Evolutionary conservation across 1,140 invertebrate genomes (phyloP).

Genomic region (Apolygus lucorum): DNA sequence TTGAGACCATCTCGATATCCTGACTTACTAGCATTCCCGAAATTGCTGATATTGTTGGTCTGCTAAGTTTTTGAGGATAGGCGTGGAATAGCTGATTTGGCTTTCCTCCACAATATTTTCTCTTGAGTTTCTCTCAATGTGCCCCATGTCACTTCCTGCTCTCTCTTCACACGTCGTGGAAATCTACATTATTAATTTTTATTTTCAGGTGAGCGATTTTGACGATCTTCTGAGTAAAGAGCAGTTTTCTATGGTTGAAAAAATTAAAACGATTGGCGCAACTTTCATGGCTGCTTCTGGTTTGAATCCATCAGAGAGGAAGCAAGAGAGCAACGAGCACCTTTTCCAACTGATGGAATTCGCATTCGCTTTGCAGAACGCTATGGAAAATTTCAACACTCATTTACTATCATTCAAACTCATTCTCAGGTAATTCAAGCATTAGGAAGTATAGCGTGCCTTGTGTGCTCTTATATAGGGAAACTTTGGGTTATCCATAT

Average conservation of each 20-base stretch:
- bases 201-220: constrained; percentile 65
- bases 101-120: no score
- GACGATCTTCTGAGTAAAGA: constrained; percentile 77
- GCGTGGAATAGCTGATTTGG: no score
- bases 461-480: no score
- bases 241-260: constrained; percentile 84
- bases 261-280: constrained; percentile 96
- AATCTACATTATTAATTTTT: constrained; percentile 31
- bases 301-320: constrained; percentile 53
- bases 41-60: no score
- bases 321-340: constrained; percentile 47
- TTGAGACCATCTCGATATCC: no score
- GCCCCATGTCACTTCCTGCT: not conserved
- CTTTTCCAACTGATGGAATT: constrained; percentile 82
- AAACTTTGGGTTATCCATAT: no score
- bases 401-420: constrained; percentile 83
- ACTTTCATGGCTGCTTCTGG: constrained; percentile 97
- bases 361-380: constrained; percentile 74
- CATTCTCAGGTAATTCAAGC: constrained; percentile 73
- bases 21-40: no score
- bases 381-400: constrained; percentile 79
- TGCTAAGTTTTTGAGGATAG: no score
- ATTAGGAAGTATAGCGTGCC: no score
- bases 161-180: not conserved
- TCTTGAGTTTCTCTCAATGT: no score